These are phyloP conservation scores for Cheilosia impressa DNA, from an alignment of 2,888 invertebrate genomes.

Conservation along the genomic window DNA sequence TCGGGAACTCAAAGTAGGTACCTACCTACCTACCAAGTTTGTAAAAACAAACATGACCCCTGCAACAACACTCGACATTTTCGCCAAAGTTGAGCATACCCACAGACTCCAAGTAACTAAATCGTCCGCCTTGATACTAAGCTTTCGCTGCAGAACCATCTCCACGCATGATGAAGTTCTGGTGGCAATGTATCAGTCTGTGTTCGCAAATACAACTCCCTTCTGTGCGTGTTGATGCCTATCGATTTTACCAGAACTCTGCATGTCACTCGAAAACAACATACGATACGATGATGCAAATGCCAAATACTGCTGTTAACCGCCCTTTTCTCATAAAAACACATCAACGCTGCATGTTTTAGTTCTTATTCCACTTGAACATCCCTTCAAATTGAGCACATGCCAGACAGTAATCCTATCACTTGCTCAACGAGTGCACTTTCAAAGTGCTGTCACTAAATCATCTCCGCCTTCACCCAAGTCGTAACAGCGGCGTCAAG, in stretches of 20 bases:
- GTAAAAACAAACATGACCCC: too few species aligned
- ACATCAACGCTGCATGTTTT: neutral
- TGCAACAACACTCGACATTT: too few species aligned
- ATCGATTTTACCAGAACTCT: constrained; percentile 50
- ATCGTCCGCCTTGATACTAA: neutral
- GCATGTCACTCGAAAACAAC: neutral
- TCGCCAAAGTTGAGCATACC: too few species aligned
- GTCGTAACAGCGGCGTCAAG: constrained; percentile 3
- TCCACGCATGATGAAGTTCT: constrained; percentile 14
- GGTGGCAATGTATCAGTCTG: neutral
- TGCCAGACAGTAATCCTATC: constrained; percentile 4
- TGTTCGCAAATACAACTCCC: constrained; percentile 15
- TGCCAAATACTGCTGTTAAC: neutral
- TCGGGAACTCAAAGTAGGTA: too few species aligned
- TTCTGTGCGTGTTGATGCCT: constrained; percentile 23
- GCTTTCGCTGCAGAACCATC: neutral
- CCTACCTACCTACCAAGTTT: too few species aligned
- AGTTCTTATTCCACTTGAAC: neutral
- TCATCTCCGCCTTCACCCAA: constrained; percentile 54
- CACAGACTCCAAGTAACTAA: neutral
- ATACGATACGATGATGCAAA: neutral
- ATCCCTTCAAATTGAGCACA: constrained; percentile 7
- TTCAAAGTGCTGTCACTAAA: constrained; percentile 15
- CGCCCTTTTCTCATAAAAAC: constrained; percentile 12
- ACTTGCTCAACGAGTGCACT: constrained; percentile 26